Conservation (phyloP, 2,797 vertebrate species). For the Periophthalmus magnuspinnatus region DNA sequence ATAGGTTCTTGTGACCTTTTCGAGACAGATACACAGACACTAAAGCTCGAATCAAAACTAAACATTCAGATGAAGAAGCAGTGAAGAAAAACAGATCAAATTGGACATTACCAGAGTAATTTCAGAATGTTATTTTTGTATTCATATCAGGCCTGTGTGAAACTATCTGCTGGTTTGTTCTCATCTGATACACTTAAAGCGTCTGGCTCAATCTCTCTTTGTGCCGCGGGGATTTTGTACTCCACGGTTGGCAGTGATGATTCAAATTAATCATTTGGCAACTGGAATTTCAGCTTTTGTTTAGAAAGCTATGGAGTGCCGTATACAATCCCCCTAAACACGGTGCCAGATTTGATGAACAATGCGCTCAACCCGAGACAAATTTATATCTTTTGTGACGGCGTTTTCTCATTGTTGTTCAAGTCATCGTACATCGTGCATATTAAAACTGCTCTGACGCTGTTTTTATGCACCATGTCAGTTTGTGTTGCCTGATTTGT, state of each 20-base stretch:
- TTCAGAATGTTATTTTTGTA: no score
- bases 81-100: no score
- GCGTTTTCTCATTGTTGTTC: background rate
- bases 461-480: background rate
- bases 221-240: background rate
- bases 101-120: no score
- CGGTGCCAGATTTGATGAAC: background rate
- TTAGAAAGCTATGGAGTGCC: background rate
- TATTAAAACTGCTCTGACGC: background rate
- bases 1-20: no score
- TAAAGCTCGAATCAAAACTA: no score
- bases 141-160: background rate
- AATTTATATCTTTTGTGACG: background rate
- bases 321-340: conserved; percentile 2
- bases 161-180: background rate
- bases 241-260: background rate
- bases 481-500: background rate
- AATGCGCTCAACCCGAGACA: background rate
- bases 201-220: background rate
- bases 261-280: conserved; percentile 10
- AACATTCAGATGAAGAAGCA: no score
- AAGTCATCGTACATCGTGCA: background rate
- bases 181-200: conserved; percentile 4
- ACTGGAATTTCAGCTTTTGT: conserved; percentile 4
- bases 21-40: no score